Conservation (phyloP, 2,888 invertebrate genomes). For the Lordiphosa andalusiaca region DNA sequence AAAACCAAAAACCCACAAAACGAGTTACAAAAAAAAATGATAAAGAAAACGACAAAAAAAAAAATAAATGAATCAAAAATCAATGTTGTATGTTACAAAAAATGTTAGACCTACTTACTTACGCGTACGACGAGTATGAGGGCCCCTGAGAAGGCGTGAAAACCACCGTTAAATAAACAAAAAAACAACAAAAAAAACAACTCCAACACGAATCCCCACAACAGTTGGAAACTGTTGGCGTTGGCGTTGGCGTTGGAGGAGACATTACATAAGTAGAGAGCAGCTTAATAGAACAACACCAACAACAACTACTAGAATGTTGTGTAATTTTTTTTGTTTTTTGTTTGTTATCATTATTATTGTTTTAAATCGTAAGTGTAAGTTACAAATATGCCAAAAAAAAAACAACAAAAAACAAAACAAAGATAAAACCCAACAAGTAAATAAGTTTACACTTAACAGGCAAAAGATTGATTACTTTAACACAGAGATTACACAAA, state of each 20-base stretch:
- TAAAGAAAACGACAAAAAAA: conserved; percentile 9
- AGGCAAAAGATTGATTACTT: conserved; percentile 22
- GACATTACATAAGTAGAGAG: too few relatives aligned
- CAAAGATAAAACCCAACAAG: too few relatives aligned
- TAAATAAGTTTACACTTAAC: conserved; percentile 2
- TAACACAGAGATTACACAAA: conserved; percentile 1
- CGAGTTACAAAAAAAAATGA: conserved; percentile 23
- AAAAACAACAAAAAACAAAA: conserved; percentile 1
- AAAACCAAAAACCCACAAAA: conserved; percentile 3
- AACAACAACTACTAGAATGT: too few relatives aligned
- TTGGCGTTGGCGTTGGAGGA: too few relatives aligned
- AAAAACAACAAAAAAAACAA: too few relatives aligned
- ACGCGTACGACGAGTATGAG: not conserved
- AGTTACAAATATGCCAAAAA: conserved; percentile 10
- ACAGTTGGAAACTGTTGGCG: too few relatives aligned
- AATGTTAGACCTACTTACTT: not conserved
- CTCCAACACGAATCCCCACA: conserved; percentile 2
- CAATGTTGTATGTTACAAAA: conserved; percentile 8
- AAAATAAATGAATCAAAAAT: conserved; percentile 1
- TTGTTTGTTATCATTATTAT: too few relatives aligned
- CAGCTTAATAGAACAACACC: too few relatives aligned
- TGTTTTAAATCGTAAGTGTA: conserved; percentile 1
- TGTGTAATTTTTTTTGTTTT: conserved; percentile 14
- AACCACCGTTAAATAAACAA: conserved; percentile 10
- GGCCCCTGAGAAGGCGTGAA: conserved; percentile 10